A percentile compares a stretch with the other conserved stretches of the same genome.
Evolutionary conservation across 2,797 vertebrate species (phyloP).

Genomic region (Lagocephalus sceleratus): DNA sequence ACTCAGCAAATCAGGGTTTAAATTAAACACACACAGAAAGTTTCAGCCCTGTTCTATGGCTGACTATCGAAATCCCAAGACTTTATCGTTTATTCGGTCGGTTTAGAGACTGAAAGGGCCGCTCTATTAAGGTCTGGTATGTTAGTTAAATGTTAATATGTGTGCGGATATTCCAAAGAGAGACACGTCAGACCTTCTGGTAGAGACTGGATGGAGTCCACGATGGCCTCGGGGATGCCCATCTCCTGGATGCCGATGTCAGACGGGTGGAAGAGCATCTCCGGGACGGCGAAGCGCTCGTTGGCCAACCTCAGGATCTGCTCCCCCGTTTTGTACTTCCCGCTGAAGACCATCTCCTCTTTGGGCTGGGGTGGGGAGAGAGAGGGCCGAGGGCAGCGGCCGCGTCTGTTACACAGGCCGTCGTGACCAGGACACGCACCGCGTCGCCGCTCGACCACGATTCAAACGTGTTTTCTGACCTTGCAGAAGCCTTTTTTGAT

Average conservation of each 20-base stretch:
- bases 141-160: background rate
- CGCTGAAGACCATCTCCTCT: conserved; percentile 94
- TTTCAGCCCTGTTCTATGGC: no score
- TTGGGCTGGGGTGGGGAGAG: conserved; percentile 76
- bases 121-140: no score
- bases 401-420: no score
- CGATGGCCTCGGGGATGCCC: conserved; percentile 94
- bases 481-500: conserved; percentile 99
- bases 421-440: background rate
- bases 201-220: conserved; percentile 88
- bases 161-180: background rate
- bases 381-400: no score
- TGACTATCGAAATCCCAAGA: no score
- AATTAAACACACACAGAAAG: no score
- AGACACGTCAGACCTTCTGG: conserved; percentile 81
- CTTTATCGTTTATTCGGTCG: no score
- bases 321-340: conserved; percentile 96
- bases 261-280: conserved; percentile 95
- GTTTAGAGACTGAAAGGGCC: no score
- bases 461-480: conserved; percentile 54
- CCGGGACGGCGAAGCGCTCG: conserved; percentile 96
- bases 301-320: conserved; percentile 93
- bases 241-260: conserved; percentile 98
- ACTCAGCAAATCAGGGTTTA: no score
- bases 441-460: no score